Percentiles rank a stretch among this genome's conserved stretches.
These are phyloP conservation scores for Fabriciana adippe DNA, from an alignment of 2,888 invertebrate genomes.

Conservation along the genomic window DNA sequence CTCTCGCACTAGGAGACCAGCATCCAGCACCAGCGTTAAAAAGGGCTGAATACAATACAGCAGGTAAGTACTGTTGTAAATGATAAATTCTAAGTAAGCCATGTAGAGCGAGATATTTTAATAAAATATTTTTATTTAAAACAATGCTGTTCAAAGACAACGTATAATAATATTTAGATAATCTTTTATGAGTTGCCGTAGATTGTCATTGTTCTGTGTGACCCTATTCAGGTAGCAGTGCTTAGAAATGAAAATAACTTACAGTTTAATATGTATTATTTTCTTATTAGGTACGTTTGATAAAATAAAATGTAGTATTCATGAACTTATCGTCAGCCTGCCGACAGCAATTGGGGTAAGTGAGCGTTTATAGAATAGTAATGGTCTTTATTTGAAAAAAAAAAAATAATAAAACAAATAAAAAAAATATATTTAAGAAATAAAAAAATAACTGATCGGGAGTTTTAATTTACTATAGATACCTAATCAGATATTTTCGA, in stretches of 20 bases:
- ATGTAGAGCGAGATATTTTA: background rate
- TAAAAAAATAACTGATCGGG: no score
- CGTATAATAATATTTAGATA: slow-evolving; percentile 6
- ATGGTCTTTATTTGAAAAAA: background rate
- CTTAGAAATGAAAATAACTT: slow-evolving; percentile 23
- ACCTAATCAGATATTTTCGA: no score
- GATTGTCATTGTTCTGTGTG: slow-evolving; percentile 7
- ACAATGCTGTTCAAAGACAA: slow-evolving; percentile 18
- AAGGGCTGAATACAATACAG: no score
- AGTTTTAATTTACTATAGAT: no score
- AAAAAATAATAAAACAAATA: background rate
- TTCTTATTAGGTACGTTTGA: slow-evolving; percentile 21
- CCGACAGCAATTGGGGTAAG: slow-evolving; percentile 36
- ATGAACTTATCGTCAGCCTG: slow-evolving; percentile 23
- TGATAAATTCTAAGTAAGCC: no score
- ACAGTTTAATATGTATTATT: slow-evolving; percentile 19
- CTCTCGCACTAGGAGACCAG: no score
- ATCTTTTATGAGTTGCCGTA: slow-evolving; percentile 1
- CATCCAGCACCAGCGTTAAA: no score
- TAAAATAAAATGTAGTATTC: slow-evolving; percentile 19
- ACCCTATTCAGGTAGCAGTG: background rate
- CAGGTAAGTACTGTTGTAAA: no score
- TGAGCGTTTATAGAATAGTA: background rate
- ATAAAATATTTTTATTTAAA: slow-evolving; percentile 9
- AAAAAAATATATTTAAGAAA: no score